These are phyloP conservation scores for Microchirus variegatus DNA, from an alignment of 2,797 vertebrate genomes.

Conservation along the genomic window DNA sequence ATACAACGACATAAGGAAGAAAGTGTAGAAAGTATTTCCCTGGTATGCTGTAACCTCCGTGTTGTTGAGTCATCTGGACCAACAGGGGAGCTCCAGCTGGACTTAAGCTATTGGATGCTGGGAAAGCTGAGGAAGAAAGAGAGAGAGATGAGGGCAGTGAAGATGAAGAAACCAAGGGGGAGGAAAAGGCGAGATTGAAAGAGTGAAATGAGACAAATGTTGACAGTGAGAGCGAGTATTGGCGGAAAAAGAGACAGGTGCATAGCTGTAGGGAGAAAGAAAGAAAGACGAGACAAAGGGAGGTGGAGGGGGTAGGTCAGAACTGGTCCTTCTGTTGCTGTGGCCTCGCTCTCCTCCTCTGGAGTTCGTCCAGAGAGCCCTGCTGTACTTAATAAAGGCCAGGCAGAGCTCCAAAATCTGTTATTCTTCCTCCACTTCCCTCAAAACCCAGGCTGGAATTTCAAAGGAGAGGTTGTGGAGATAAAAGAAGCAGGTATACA, in stretches of 20 bases:
- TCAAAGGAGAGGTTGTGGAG: conserved; percentile 47
- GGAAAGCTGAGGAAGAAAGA: conserved; percentile 19
- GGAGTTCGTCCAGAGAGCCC: conserved; percentile 85
- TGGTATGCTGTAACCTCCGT: conserved; percentile 32
- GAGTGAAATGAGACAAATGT: conserved; percentile 53
- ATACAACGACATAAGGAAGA: conserved; percentile 41
- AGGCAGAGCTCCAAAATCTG: conserved; percentile 86
- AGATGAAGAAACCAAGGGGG: conserved; percentile 28
- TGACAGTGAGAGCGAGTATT: conserved; percentile 43
- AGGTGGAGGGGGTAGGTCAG: conserved; percentile 29
- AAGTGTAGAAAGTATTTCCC: conserved; percentile 25
- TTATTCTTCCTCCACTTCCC: conserved; percentile 83
- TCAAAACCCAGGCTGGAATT: conserved; percentile 82
- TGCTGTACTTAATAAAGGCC: conserved; percentile 92
- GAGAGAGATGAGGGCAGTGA: conserved; percentile 15
- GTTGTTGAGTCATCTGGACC: conserved; percentile 50
- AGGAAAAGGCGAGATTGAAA: conserved; percentile 44
- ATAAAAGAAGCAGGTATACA: conserved; percentile 42
- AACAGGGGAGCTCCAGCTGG: conserved; percentile 40
- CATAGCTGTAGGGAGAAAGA: conserved; percentile 69
- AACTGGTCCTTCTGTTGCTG: conserved; percentile 73
- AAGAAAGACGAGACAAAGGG: conserved; percentile 55
- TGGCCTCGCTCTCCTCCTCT: conserved; percentile 75
- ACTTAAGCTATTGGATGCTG: conserved; percentile 28
- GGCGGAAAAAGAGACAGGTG: conserved; percentile 69